phyloP scores from a whole-genome alignment of 2,113 vertebrate genomes.

The Rhinogobius similis region DNA sequence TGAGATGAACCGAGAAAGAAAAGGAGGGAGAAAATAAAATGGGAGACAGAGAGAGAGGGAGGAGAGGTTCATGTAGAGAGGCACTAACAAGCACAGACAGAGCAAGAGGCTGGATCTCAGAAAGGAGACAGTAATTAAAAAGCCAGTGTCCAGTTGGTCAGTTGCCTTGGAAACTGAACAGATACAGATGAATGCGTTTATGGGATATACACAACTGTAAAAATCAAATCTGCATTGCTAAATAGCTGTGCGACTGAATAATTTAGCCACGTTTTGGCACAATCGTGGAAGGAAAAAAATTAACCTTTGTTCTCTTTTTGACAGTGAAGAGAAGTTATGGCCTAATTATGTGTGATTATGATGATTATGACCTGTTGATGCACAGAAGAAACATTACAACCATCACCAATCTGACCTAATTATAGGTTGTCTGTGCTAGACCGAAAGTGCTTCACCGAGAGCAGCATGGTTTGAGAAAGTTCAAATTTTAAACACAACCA shows the following conservation, averaged over 20 bases:
- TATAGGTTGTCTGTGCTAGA: too few species aligned
- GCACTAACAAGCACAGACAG: conserved; percentile 13
- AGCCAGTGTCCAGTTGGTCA: conserved; percentile 43
- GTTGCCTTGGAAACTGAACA: conserved; percentile 54
- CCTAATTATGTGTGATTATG: too few species aligned
- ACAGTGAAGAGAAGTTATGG: too few species aligned
- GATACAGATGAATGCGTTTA: conserved; percentile 50
- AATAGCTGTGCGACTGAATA: neutral
- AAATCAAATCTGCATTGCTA: neutral
- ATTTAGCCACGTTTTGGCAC: neutral
- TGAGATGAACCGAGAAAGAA: conserved; percentile 16
- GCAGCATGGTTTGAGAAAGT: too few species aligned
- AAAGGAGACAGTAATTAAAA: conserved; percentile 54
- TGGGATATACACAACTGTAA: conserved; percentile 10
- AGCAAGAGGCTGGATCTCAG: conserved; percentile 16
- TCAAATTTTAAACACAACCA: too few species aligned
- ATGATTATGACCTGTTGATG: too few species aligned
- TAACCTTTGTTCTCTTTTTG: too few species aligned
- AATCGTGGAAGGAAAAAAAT: neutral
- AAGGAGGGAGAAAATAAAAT: neutral
- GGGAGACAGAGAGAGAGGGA: neutral
- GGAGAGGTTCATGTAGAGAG: conserved; percentile 12
- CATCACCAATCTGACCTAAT: too few species aligned
- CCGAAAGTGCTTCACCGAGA: too few species aligned
- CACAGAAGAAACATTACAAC: too few species aligned